These are phyloP conservation scores for Scelioninae gen. 1 DNA, from an alignment of 2,888 invertebrate genomes.

Conservation along the genomic window DNA sequence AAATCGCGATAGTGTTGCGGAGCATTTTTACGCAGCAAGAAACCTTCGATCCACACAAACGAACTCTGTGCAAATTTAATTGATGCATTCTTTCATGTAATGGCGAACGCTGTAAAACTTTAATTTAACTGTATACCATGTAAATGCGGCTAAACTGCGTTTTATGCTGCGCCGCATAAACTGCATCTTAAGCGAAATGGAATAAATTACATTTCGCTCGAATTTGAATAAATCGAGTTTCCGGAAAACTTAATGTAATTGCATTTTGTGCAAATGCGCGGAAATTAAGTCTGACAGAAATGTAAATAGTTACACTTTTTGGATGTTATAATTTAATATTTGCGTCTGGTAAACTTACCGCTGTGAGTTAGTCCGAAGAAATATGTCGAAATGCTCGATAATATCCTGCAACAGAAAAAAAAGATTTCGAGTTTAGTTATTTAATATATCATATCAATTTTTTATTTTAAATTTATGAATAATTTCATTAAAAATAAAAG, in stretches of 20 bases:
- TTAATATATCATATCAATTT: too few species aligned
- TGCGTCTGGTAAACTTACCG: conserved; percentile 24
- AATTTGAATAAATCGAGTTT: conserved; percentile 46
- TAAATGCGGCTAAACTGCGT: conserved; percentile 49
- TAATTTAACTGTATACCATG: conserved; percentile 38
- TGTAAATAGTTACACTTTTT: conserved; percentile 23
- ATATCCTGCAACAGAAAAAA: conserved; percentile 44
- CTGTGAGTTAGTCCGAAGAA: background rate
- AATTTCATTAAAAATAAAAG: too few species aligned
- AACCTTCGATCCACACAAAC: conserved; percentile 17
- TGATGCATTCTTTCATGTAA: conserved; percentile 46
- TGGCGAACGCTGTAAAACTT: conserved; percentile 45
- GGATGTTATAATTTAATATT: conserved; percentile 34
- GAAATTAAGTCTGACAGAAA: conserved; percentile 34
- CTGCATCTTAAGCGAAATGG: conserved; percentile 49
- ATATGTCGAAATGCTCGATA: conserved; percentile 5
- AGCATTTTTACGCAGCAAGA: conserved; percentile 7
- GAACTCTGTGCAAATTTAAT: conserved; percentile 41
- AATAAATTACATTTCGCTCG: conserved; percentile 46
- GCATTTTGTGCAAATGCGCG: conserved; percentile 40
- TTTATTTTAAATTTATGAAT: too few species aligned
- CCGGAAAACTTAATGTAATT: conserved; percentile 43
- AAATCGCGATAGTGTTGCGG: conserved; percentile 2
- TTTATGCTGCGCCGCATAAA: conserved; percentile 36
- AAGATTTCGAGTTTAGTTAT: background rate